A percentile compares a stretch with the other conserved stretches of the same genome.
These are phyloP conservation scores for Diplosoma virens DNA, from an alignment of 23 tunicate genomes.

Conservation along the genomic window DNA sequence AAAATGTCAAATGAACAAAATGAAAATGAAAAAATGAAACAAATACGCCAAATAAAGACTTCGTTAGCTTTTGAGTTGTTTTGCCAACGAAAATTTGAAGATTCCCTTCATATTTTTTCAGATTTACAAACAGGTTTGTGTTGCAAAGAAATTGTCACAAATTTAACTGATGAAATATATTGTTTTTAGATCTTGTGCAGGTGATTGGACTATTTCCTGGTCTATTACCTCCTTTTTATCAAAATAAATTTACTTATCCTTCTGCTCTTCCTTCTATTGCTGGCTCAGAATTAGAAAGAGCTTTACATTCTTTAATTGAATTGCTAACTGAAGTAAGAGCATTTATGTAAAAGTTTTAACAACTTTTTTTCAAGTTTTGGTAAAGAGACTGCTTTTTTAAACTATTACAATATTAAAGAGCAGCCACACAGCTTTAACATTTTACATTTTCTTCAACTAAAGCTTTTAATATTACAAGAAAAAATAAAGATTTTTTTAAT, in stretches of 20 bases:
- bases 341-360: not conserved
- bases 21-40: constrained; percentile 27
- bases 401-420: no score
- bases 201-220: constrained; percentile 82
- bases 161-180: not conserved
- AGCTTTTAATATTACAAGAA: no score
- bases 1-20: constrained; percentile 42
- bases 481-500: no score
- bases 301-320: constrained; percentile 66
- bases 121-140: constrained; percentile 51
- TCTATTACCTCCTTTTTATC: constrained; percentile 52
- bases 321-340: constrained; percentile 63
- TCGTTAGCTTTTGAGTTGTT: constrained; percentile 80
- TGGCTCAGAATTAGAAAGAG: constrained; percentile 47
- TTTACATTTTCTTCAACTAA: no score
- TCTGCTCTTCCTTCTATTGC: constrained; percentile 30
- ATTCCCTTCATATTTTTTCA: constrained; percentile 56
- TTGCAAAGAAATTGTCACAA: not conserved
- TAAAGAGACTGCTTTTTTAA: no score
- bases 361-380: not conserved
- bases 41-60: constrained; percentile 67
- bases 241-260: constrained; percentile 50
- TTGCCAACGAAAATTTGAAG: constrained; percentile 61
- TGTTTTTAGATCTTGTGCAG: constrained; percentile 73
- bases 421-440: no score